Evolutionary conservation across 92 coral and sea anemone species (phyloP).

Genomic region (Galaxea fascicularis): DNA sequence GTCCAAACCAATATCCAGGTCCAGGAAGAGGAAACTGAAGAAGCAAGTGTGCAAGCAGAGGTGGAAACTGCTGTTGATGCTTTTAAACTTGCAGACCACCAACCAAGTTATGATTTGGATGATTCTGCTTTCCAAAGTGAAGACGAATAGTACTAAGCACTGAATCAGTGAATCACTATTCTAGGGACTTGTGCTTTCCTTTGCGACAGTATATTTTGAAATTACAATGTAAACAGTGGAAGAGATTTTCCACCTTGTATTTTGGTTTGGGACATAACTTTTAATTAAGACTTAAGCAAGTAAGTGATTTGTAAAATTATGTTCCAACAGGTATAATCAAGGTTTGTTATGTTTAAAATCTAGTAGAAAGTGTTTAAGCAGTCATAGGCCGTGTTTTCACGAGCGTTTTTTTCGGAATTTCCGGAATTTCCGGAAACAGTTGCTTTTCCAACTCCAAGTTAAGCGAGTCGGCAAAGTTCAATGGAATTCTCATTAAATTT

Average conservation of each 20-base stretch:
- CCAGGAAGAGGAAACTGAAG: conserved; percentile 34
- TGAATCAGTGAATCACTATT: background rate
- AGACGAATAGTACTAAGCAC: conserved; percentile 31
- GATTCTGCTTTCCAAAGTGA: conserved; percentile 30
- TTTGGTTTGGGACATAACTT: conserved; percentile 30
- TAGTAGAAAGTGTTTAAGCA: conserved; percentile 26
- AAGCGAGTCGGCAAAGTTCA: too few species aligned
- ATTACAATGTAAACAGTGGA: conserved; percentile 26
- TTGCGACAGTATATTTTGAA: conserved; percentile 6
- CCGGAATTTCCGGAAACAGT: too few species aligned
- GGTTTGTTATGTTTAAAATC: conserved; percentile 22
- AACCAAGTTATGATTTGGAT: conserved; percentile 25
- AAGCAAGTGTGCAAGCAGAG: conserved; percentile 44
- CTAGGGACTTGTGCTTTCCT: conserved; percentile 24
- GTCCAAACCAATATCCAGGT: conserved; percentile 33
- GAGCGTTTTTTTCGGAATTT: too few species aligned
- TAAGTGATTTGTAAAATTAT: conserved; percentile 25
- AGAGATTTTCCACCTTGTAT: conserved; percentile 30
- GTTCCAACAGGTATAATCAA: conserved; percentile 9
- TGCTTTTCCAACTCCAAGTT: too few species aligned
- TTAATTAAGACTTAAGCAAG: conserved; percentile 18
- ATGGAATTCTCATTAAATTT: too few species aligned
- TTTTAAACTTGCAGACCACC: conserved; percentile 38
- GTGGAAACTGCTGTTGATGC: conserved; percentile 52
- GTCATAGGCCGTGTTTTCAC: conserved; percentile 17